Evolutionary conservation across 2,797 vertebrate genomes (phyloP).

Genomic region (Arremon aurantiirostris): DNA sequence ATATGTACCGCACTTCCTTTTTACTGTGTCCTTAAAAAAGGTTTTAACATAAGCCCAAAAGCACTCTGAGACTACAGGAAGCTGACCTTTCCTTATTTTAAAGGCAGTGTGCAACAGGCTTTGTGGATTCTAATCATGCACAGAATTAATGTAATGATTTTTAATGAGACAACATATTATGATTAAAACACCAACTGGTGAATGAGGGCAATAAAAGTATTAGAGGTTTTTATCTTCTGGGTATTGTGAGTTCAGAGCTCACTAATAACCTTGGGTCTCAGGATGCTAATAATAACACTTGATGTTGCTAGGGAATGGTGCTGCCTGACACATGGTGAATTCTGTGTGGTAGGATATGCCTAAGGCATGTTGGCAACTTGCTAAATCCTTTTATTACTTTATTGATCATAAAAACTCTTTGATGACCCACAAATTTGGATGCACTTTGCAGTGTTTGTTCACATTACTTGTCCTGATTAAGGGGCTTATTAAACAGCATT

Average conservation of each 20-base stretch:
- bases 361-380: not conserved
- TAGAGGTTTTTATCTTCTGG: not conserved
- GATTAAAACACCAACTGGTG: constrained; percentile 12
- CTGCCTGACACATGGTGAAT: not conserved
- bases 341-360: not conserved
- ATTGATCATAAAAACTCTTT: not conserved
- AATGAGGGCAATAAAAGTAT: constrained; percentile 20
- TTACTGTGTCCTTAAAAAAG: not conserved
- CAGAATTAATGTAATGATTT: constrained; percentile 13
- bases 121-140: not conserved
- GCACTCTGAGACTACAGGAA: not conserved
- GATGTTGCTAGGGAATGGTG: constrained; percentile 44
- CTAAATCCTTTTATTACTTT: not conserved
- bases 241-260: not conserved
- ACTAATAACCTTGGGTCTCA: constrained; percentile 20
- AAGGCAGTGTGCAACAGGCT: not conserved
- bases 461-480: not conserved
- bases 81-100: not conserved
- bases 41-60: not conserved
- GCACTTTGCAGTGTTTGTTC: not conserved
- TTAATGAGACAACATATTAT: constrained; percentile 7
- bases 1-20: accelerated
- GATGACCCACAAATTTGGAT: not conserved
- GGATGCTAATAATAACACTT: constrained; percentile 14
- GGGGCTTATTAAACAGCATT: not conserved